Evolutionary conservation across 2,113 vertebrate genomes (phyloP), one percentile per base, ranked within the genome.

Genomic region (Uria lomvia): DNA sequence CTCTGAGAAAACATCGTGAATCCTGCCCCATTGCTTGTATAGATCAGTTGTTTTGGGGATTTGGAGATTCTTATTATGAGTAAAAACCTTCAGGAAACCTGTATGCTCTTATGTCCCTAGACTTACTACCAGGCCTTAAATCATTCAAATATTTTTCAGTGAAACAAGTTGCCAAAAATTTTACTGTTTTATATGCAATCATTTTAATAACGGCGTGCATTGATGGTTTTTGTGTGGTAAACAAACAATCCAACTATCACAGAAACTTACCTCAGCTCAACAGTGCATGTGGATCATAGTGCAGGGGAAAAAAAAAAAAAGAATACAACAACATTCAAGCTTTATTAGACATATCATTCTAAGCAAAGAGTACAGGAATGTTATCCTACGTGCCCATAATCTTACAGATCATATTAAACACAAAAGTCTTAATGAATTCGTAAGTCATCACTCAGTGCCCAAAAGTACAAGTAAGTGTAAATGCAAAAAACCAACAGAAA

Each of bases 401-500:
- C 50, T 84, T 71, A 71, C 38, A 90, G 43, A 40, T 56, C 76
- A 73, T 24, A 34, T 5, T 17, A 92, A 91, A 68, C 22, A 27
- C 20, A 90, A 42, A 92, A 53, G 7, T 18, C 19, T 82, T 40
- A 93, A 43, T 1, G 17, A 80, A 78, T 83, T 9, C 70, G 74
- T 34, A 91, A 24, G 11, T 43, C 70, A 38, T 71, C 84, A 67
- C 56, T 70, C 58, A 95, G 70, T 75, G 42, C 86, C 89, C 91
- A 92, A 70, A 94, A 84, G 82, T 60, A 92, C 12, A 96, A 79
- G 34, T 62, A 96, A 84, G 40, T 49, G 29, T 66, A 97, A 96
- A 92, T 45, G 80, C 78, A 97, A 79, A 97, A 73, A 80, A 30
- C 0, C 70, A 86, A 86, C 65, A 97, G 47, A 95, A 97, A 96